phyloP scores from a whole-genome alignment of 2,113 vertebrate species.

The Nycticryphes semicollaris region DNA sequence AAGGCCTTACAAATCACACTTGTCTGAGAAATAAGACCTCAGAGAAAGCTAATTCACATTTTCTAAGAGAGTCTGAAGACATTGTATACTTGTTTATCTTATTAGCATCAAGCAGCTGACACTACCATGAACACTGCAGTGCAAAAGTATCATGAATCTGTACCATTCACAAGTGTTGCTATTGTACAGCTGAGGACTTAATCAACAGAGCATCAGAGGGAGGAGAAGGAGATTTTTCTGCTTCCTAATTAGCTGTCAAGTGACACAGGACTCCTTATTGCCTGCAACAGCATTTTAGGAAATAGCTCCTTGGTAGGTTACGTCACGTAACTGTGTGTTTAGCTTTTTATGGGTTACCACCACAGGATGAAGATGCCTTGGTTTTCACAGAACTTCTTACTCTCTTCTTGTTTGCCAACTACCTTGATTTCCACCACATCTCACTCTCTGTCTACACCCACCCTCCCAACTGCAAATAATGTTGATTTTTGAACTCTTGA shows the following conservation, averaged over 20 bases:
- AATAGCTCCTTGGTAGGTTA: not conserved
- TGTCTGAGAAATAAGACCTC: conserved; percentile 7
- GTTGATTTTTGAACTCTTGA: not conserved
- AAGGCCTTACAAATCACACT: conserved; percentile 20
- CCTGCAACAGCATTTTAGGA: not conserved
- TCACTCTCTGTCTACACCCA: not conserved
- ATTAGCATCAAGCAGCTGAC: conserved; percentile 10
- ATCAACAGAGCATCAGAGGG: not conserved
- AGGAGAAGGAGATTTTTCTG: not conserved
- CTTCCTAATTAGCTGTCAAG: conserved; percentile 30
- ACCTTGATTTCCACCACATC: not conserved
- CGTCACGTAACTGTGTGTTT: not conserved
- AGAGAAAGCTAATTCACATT: conserved; percentile 1
- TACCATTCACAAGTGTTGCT: not conserved
- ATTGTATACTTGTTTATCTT: not conserved
- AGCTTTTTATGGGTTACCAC: not conserved
- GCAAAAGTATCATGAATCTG: not conserved
- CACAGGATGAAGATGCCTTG: not conserved
- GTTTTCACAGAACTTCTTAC: not conserved
- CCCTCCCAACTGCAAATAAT: not conserved
- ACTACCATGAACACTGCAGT: not conserved
- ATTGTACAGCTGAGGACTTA: not conserved
- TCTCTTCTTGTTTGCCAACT: not conserved
- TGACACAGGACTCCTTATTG: not conserved
- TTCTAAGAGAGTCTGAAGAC: not conserved